These are phyloP conservation scores for Cantharis flavilabris DNA, from an alignment of 2,888 invertebrate genomes.

Conservation along the genomic window DNA sequence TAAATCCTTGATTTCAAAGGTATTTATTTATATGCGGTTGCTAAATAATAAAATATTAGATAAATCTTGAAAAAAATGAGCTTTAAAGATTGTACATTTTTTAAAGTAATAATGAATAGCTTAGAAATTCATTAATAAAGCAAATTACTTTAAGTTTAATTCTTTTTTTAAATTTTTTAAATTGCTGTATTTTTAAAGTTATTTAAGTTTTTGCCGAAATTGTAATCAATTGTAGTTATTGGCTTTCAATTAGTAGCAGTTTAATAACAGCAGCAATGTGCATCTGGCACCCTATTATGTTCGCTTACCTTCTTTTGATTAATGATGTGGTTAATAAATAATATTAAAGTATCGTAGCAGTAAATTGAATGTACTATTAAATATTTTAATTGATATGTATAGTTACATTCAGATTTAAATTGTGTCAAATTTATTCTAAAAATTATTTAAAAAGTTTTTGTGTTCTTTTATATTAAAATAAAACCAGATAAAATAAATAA, in stretches of 20 bases:
- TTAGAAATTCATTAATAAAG: too few relatives aligned
- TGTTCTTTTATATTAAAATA: too few relatives aligned
- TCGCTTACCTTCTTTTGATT: constrained; percentile 38
- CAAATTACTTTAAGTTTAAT: background rate
- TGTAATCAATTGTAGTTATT: constrained; percentile 36
- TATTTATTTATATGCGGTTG: background rate
- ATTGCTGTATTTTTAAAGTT: constrained; percentile 23
- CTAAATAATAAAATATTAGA: background rate
- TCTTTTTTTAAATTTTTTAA: constrained; percentile 10
- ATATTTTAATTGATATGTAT: background rate
- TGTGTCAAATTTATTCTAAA: background rate
- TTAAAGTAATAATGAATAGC: too few relatives aligned
- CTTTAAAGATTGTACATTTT: background rate
- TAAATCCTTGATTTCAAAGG: background rate
- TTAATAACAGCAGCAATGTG: constrained; percentile 38
- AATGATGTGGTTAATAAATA: constrained; percentile 39
- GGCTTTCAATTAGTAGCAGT: constrained; percentile 45
- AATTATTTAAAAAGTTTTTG: too few relatives aligned
- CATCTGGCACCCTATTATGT: constrained; percentile 38
- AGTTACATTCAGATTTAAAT: background rate
- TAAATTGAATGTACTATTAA: background rate
- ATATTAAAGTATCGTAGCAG: constrained; percentile 37
- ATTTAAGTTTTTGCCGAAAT: constrained; percentile 27
- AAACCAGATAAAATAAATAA: too few relatives aligned
- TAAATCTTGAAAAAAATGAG: background rate